Conservation (phyloP, 2,797 vertebrate genomes). For the Protosalanx chinensis region DNA sequence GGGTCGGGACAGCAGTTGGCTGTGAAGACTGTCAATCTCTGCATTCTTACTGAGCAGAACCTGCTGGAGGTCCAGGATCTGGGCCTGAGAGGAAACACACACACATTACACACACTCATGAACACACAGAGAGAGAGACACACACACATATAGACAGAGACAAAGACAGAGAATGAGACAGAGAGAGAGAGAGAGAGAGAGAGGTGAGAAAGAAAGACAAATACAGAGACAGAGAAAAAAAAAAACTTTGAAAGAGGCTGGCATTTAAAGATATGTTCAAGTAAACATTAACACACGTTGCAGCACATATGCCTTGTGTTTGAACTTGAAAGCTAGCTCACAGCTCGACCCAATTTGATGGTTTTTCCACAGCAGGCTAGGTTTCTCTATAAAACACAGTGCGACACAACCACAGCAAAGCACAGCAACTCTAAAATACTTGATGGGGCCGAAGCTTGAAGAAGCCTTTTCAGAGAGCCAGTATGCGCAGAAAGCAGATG, state of each 20-base stretch:
- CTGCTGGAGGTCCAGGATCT: conserved; percentile 90
- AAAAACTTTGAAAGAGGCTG: too few relatives aligned
- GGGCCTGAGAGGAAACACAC: conserved; percentile 73
- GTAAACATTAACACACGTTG: conserved; percentile 11
- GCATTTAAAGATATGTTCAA: not conserved
- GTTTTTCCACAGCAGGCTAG: not conserved
- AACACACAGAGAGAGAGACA: conserved; percentile 9
- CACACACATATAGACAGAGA: not conserved
- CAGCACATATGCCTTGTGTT: not conserved
- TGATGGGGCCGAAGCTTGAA: not conserved
- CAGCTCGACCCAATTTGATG: not conserved
- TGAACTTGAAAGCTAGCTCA: conserved; percentile 2
- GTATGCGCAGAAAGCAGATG: not conserved
- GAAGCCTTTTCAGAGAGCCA: not conserved
- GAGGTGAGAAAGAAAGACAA: too few relatives aligned
- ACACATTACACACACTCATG: not conserved
- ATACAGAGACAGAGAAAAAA: too few relatives aligned
- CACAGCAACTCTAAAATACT: not conserved
- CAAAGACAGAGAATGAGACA: not conserved
- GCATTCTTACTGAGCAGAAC: conserved; percentile 86
- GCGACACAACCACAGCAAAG: conserved; percentile 30
- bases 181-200: too few relatives aligned
- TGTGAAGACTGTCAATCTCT: conserved; percentile 89
- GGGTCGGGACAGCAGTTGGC: conserved; percentile 82
- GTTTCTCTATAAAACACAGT: not conserved